Base-by-base conservation (phyloP, 2,113 vertebrate genomes). In the Dascyllus trimaculatus region DNA sequence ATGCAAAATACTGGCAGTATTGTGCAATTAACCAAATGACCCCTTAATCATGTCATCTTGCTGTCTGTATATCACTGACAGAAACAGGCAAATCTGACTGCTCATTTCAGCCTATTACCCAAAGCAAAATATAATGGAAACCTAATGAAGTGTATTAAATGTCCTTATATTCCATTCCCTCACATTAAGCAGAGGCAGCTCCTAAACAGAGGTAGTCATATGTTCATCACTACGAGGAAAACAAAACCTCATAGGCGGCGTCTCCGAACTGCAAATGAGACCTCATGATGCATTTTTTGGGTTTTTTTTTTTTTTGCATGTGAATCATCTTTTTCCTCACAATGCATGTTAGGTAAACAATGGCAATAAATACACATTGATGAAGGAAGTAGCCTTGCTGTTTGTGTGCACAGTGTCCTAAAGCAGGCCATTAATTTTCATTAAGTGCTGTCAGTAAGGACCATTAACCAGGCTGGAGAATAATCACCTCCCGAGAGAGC, bases 381-480 rank as follows among this genome's bases (percentile, higher is more conserved):
- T 43, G 84, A 78, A 84, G 81, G 86, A 76, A 86, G 91, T 84
- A 81, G 81, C 65, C 78, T 86, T 88, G 32, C 74, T 75, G 76
- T 86, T 82, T 80, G 71, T 68, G 71, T 61, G 66, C 64, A 63
- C 43, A 43, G n/a, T 51, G 38, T 82, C 77, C 74, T 82, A 83
- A 89, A 86, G 82, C 80, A 63, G 71, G 61, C 77, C 90, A 93
- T 95, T 94, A 81, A 93, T 95, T 94, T 86, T 93, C 94, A 95
- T 94, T 94, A 95, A 92, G 89, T 81, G 85, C 86, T 91, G 93
- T 93, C 92, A 90, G 83, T 87, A 90, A 91, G 94, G 92, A 89
- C 92, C 94, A 94, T 95, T 95, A 95, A 90, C 81, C 92, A 92
- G 91, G 84, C 88, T 75, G 45, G 88, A 91, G 89, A 89, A 93